These are phyloP conservation scores for Caenorhabditis afra DNA, from an alignment of 2,888 invertebrate species.

Conservation along the genomic window DNA sequence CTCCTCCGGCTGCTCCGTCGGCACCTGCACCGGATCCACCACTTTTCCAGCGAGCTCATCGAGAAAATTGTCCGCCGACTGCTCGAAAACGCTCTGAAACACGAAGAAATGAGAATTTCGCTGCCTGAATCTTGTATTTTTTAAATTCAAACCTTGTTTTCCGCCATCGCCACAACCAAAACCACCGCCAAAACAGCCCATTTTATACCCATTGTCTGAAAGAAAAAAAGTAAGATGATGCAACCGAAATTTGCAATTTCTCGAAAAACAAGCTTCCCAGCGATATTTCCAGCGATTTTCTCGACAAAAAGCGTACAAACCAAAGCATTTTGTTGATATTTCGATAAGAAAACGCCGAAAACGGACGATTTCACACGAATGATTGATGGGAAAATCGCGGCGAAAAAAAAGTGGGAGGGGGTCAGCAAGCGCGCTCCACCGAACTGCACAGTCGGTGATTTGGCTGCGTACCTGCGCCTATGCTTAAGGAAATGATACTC, in stretches of 20 bases:
- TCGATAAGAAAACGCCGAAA: conserved; percentile 6
- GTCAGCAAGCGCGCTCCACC: conserved; percentile 46
- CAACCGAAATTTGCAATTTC: not conserved
- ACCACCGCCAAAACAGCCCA: conserved; percentile 31
- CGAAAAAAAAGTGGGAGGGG: not conserved
- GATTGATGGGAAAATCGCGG: conserved; percentile 5
- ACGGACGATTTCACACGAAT: not conserved
- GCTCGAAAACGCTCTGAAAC: conserved; percentile 41
- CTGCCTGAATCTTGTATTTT: no score
- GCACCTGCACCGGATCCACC: conserved; percentile 22
- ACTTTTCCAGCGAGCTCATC: conserved; percentile 43
- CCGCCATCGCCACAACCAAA: conserved; percentile 10
- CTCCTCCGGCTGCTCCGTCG: not conserved
- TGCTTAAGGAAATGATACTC: conserved; percentile 51
- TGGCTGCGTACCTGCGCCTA: conserved; percentile 49
- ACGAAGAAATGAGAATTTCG: not conserved
- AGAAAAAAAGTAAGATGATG: conserved; percentile 14
- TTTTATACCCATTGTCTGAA: conserved; percentile 50
- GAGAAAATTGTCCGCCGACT: conserved; percentile 42
- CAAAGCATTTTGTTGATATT: not conserved
- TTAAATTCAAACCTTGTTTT: conserved; percentile 42
- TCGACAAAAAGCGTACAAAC: not conserved
- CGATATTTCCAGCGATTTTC: not conserved
- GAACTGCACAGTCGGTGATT: conserved; percentile 57
- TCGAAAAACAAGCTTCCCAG: not conserved